A percentile compares a stretch with the other conserved stretches of the same genome.
Conservation (phyloP, 1,140 invertebrate species). For the Dendrolimus punctatus region DNA sequence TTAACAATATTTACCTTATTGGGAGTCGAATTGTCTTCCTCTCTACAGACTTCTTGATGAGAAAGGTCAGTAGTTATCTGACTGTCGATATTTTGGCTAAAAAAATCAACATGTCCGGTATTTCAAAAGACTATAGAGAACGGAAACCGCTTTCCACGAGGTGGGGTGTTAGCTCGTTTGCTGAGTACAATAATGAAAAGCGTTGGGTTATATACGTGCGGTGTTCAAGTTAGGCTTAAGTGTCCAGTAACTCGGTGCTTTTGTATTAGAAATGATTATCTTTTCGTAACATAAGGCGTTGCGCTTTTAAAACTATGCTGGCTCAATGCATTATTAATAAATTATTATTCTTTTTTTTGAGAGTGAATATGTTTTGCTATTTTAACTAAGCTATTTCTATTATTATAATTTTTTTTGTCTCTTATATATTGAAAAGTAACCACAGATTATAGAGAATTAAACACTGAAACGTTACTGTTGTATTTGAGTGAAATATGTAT, state of each 20-base stretch:
- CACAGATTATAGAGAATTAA: no score
- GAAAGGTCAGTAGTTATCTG: no score
- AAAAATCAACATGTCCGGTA: no score
- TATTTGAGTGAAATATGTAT: no score
- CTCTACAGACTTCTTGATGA: no score
- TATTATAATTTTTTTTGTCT: constrained; percentile 7
- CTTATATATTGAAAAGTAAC: no score
- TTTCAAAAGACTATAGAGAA: no score
- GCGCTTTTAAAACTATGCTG: constrained; percentile 30
- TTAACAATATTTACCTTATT: no score
- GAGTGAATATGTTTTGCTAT: constrained; percentile 17
- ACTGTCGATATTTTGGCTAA: no score
- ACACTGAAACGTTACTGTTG: no score
- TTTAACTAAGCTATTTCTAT: constrained; percentile 2
- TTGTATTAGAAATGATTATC: constrained; percentile 5
- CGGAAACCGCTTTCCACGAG: no score
- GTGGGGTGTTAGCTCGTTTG: neutral
- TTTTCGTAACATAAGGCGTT: constrained; percentile 14
- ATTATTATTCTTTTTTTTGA: constrained; percentile 14
- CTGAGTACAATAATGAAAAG: neutral
- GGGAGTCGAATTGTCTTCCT: no score
- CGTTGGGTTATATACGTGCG: neutral
- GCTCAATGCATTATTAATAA: constrained; percentile 34
- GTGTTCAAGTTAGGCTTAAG: constrained; percentile 15
- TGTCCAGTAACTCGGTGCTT: constrained; percentile 27